A percentile compares a stretch with the other conserved stretches of the same genome.
These are phyloP conservation scores for Melipona quadrifasciata DNA, from an alignment of 1,140 invertebrate genomes.

Conservation along the genomic window DNA sequence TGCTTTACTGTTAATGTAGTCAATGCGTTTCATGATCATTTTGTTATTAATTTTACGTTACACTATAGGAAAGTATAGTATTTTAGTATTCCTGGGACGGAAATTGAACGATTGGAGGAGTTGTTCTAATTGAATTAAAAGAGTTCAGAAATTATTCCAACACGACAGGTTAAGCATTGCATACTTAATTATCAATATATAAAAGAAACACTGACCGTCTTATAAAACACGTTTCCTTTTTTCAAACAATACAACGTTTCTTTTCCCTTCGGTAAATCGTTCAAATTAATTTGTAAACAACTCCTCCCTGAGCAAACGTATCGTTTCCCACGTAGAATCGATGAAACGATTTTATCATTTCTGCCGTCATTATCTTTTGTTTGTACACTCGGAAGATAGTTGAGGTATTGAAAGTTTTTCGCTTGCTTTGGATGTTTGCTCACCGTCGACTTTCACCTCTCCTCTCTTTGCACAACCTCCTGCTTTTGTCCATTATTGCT, in stretches of 20 bases:
- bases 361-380: neutral
- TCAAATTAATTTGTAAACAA: neutral
- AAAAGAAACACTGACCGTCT: neutral
- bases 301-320: no score
- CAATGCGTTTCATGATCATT: neutral
- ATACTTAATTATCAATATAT: no score
- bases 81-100: no score
- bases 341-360: constrained; percentile 15
- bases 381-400: constrained; percentile 11
- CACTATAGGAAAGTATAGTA: no score
- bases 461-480: neutral
- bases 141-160: no score
- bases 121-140: no score
- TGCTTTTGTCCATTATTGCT: neutral
- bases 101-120: no score
- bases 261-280: no score
- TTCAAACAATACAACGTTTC: neutral
- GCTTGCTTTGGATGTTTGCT: constrained; percentile 13
- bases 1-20: neutral
- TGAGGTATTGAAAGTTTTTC: constrained; percentile 3
- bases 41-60: neutral
- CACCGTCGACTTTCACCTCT: neutral
- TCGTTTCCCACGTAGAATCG: neutral
- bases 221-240: neutral
- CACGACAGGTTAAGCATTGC: no score